A percentile compares a stretch with the other conserved stretches of the same genome.
Evolutionary conservation across 2,113 vertebrate genomes (phyloP).

Genomic region (Collichthys lucidus): DNA sequence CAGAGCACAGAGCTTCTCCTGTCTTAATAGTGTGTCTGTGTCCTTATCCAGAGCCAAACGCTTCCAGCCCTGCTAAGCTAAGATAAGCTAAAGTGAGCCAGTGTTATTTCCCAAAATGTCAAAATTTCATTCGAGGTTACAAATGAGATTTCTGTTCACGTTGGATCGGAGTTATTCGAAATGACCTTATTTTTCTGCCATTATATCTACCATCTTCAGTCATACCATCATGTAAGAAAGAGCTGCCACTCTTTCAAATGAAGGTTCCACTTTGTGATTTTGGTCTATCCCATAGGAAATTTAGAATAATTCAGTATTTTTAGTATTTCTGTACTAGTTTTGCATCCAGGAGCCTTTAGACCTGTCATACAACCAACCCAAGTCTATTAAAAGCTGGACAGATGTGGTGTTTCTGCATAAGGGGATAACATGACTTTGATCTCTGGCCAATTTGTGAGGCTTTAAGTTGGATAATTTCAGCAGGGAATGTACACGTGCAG

Average conservation of each 20-base stretch:
- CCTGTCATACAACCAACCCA: background rate
- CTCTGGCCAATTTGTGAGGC: slow-evolving; percentile 20
- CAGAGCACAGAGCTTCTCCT: background rate
- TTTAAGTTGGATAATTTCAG: slow-evolving; percentile 37
- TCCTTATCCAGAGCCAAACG: background rate
- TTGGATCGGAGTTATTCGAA: slow-evolving; percentile 23
- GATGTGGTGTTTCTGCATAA: slow-evolving; percentile 8
- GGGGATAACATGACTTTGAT: slow-evolving; percentile 46
- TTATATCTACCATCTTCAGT: slow-evolving; percentile 43
- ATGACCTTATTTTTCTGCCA: slow-evolving; percentile 45
- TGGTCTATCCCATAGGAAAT: background rate
- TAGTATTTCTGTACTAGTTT: slow-evolving; percentile 5
- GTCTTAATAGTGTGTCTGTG: background rate
- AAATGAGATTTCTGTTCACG: background rate
- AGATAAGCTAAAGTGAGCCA: background rate
- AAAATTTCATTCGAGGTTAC: slow-evolving; percentile 6
- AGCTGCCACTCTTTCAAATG: slow-evolving; percentile 12
- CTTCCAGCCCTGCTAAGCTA: background rate
- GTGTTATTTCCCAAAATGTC: slow-evolving; percentile 6
- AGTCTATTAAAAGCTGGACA: slow-evolving; percentile 25
- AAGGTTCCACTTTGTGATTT: slow-evolving; percentile 14
- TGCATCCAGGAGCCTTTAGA: background rate
- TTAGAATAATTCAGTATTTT: slow-evolving; percentile 10
- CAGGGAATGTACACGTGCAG: slow-evolving; percentile 30
- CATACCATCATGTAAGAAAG: slow-evolving; percentile 33